Evolutionary conservation across 2,888 invertebrate genomes (phyloP), one percentile per base, ranked within the genome.

Genomic region (Meganola albula): DNA sequence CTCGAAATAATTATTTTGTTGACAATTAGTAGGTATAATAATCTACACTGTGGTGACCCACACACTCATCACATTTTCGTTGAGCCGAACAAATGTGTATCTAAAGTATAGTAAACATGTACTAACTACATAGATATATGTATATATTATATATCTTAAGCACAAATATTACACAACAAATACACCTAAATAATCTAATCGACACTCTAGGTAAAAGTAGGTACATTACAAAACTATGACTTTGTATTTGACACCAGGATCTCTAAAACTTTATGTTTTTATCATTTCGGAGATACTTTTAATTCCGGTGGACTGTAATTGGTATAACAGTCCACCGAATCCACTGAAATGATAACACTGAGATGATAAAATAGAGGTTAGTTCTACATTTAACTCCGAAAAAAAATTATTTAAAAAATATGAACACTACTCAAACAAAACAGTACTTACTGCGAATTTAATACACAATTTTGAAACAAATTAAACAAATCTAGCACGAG

Each of bases 1-100:
- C 26, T 12, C 6, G 13, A 13, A 13, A 12, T 12, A 26, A 26
- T 26, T 26, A 26, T 26, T 26, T 26, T 26, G 18, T 10, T 27
- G 16, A 27, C 18, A 27, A 27, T 18, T 16, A 18, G 27, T 27
- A 27, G 11, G 18, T 27, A 27, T 27, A 27, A 27, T 27, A 27
- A 27, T 27, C 27, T 27, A 27, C 27, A 27, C 27, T 27, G 16
- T 18, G 27, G 27, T 27, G 27, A 27, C 26, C 10, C 14, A 26
- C 18, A 27, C 27, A 27, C 27, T 27, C 27, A 27, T 27, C 20
- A 27, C 16, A 20, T 8, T 27, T 6, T 27, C 11, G 11, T 20
- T 20, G 11, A 27, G 23, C 23, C 23, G 23, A 23, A 23, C 23
- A 23, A 23, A 23, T 23, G 10, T 23, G 23, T 23, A 23, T 2